Percentiles rank a stretch among this genome's conserved stretches.
Evolutionary conservation across 2,797 vertebrate species (phyloP).

Genomic region (Diplodus sargus): DNA sequence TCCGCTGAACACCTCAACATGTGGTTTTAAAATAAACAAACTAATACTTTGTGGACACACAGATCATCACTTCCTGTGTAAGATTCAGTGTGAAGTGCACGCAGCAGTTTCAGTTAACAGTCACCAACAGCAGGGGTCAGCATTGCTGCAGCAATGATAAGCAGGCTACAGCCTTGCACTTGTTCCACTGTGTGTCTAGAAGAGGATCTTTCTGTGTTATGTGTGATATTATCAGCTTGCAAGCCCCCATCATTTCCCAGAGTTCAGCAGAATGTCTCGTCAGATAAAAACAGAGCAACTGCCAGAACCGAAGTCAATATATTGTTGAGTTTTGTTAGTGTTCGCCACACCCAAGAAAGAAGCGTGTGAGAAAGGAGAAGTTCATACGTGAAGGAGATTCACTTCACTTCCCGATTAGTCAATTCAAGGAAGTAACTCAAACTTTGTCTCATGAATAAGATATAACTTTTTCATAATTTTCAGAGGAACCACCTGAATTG

Average conservation of each 20-base stretch:
- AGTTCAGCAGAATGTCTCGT: not conserved
- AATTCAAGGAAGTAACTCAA: conserved; percentile 15
- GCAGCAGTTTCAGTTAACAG: conserved; percentile 2
- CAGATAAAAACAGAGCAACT: not conserved
- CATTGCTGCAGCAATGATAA: conserved; percentile 14
- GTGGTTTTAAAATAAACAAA: not conserved
- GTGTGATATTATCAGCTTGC: no score
- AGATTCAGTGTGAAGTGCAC: not conserved
- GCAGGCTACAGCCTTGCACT: not conserved
- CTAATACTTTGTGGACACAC: no score
- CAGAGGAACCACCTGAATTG: conserved; percentile 14
- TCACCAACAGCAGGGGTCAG: conserved; percentile 43
- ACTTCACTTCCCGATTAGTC: conserved; percentile 35
- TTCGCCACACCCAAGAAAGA: not conserved
- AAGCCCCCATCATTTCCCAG: not conserved
- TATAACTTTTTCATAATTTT: not conserved
- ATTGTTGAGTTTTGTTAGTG: conserved; percentile 19
- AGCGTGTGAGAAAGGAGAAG: not conserved
- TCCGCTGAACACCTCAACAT: not conserved
- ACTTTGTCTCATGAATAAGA: not conserved
- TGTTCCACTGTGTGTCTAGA: no score
- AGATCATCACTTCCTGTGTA: not conserved
- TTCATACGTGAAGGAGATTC: not conserved
- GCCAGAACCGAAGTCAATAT: not conserved
- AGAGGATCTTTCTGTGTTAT: no score